These are phyloP conservation scores for Pocillopora verrucosa DNA, from an alignment of 64 coral and sea anemone genomes.

Conservation along the genomic window DNA sequence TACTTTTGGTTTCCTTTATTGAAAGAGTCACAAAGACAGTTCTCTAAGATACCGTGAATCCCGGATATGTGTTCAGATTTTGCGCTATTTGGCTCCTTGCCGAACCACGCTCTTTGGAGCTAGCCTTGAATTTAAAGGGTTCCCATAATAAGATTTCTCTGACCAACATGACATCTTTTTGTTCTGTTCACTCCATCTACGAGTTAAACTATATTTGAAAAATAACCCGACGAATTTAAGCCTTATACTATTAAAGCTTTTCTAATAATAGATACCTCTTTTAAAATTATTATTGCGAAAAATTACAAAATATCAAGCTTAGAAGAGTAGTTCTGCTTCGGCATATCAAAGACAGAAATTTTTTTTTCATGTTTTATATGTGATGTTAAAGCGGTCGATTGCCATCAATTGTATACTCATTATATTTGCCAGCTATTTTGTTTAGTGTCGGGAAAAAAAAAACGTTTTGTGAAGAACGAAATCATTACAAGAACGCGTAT, in stretches of 20 bases:
- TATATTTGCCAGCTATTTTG: constrained; percentile 38
- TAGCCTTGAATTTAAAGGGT: constrained; percentile 41
- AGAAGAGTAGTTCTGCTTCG: background rate
- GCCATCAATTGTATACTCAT: background rate
- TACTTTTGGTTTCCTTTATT: too few species aligned
- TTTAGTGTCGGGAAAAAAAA: constrained; percentile 1
- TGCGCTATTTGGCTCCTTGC: constrained; percentile 44
- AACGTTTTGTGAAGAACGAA: constrained; percentile 34
- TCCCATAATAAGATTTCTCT: constrained; percentile 50
- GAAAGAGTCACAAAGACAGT: too few species aligned
- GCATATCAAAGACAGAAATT: background rate
- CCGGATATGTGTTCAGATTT: constrained; percentile 47
- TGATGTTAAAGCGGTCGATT: constrained; percentile 20
- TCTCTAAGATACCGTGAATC: too few species aligned
- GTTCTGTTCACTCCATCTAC: constrained; percentile 55
- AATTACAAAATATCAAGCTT: background rate
- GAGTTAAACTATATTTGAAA: background rate
- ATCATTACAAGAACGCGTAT: background rate
- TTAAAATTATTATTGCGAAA: constrained; percentile 15
- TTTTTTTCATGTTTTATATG: constrained; percentile 25
- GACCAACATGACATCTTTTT: constrained; percentile 48
- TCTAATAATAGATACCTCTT: background rate
- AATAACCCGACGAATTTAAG: constrained; percentile 21
- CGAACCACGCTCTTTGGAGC: constrained; percentile 42
- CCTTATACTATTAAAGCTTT: background rate